Percentiles rank a stretch among this genome's conserved stretches.
phyloP scores from a whole-genome alignment of 2,888 invertebrate species.

The Diaperis boleti region DNA sequence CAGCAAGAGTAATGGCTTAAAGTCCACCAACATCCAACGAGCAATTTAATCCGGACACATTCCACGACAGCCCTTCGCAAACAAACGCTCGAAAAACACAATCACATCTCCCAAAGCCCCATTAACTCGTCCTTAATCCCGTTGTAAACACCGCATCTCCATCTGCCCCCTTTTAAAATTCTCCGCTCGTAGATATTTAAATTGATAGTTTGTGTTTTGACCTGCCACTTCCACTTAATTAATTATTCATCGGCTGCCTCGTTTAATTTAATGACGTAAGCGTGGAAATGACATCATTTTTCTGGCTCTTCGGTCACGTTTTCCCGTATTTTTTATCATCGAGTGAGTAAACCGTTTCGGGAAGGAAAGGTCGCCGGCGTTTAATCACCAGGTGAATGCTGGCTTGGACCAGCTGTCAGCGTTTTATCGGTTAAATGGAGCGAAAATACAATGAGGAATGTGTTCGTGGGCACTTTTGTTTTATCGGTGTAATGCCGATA shows the following conservation, averaged over 20 bases:
- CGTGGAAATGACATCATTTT: constrained; percentile 26
- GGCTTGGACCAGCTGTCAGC: constrained; percentile 1
- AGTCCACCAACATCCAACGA: too few relatives aligned
- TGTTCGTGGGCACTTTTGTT: background rate
- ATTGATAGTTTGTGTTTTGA: constrained; percentile 14
- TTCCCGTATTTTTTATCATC: background rate
- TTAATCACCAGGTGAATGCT: constrained; percentile 8
- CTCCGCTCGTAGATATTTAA: background rate
- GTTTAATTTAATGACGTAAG: constrained; percentile 22
- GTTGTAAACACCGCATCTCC: constrained; percentile 1
- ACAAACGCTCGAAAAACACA: too few relatives aligned
- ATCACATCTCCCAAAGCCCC: too few relatives aligned
- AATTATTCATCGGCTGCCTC: constrained; percentile 21
- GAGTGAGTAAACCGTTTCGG: background rate
- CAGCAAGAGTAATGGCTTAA: too few relatives aligned
- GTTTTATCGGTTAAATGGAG: constrained; percentile 1
- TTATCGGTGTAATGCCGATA: too few relatives aligned
- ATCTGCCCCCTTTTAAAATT: constrained; percentile 1
- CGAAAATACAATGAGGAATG: constrained; percentile 1
- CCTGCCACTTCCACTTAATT: constrained; percentile 10
- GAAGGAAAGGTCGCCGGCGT: background rate
- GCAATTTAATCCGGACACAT: too few relatives aligned
- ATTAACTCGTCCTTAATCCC: background rate
- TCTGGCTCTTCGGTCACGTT: background rate
- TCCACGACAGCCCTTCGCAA: too few relatives aligned